Percentiles rank a stretch among this genome's conserved stretches.
Evolutionary conservation across 2,797 vertebrate species (phyloP).

Genomic region (Antrozous pallidus): DNA sequence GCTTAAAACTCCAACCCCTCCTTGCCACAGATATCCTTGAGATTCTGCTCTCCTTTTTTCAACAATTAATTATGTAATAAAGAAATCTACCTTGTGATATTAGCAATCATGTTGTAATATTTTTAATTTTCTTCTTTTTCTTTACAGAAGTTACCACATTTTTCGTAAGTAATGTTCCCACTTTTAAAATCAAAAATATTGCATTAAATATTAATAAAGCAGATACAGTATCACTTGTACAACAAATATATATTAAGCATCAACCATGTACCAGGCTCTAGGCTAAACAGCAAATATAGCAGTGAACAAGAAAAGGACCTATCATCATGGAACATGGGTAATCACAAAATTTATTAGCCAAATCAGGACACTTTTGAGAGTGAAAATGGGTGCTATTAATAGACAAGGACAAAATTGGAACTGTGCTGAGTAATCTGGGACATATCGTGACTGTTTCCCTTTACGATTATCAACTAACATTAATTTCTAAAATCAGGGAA

Average conservation of each 20-base stretch:
- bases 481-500: constrained; percentile 47
- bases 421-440: background rate
- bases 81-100: background rate
- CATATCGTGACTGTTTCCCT: background rate
- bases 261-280: background rate
- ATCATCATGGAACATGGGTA: background rate
- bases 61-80: background rate
- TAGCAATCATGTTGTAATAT: background rate
- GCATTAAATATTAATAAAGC: background rate
- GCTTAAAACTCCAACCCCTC: background rate
- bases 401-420: background rate
- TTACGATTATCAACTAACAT: background rate
- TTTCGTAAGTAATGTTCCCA: background rate
- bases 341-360: background rate
- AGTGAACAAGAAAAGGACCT: background rate
- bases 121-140: background rate
- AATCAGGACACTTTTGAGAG: background rate
- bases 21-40: background rate
- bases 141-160: constrained; percentile 23
- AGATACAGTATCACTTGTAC: background rate
- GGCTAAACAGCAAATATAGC: background rate
- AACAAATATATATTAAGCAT: background rate
- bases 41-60: background rate
- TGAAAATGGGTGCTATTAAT: constrained; percentile 5
- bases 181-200: constrained; percentile 7